Base-by-base conservation (phyloP, 2,113 vertebrate genomes). In the Anser cygnoides region DNA sequence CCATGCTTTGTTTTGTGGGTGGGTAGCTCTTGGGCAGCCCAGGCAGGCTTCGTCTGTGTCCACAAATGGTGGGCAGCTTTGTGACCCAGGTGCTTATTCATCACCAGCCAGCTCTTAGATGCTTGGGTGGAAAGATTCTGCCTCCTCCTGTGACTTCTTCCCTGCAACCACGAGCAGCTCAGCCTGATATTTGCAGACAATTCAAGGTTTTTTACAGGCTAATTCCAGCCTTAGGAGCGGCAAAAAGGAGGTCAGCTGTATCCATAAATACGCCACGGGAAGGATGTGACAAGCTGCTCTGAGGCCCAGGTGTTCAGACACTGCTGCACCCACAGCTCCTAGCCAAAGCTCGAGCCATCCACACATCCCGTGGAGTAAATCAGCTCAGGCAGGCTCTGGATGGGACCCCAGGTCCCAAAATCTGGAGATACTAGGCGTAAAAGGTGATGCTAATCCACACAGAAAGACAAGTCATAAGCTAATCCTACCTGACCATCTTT, bases 11-110 rank as follows among this genome's bases (percentile, higher is more conserved):
- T 6, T 78, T 44, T 58, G 46, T 29, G 72, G 59, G 21, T 77
- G n/a, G 3, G 3, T 29, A 18, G 16, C 33, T 74, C 72, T 68
- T 13, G 16, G 20, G 26, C 12, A 52, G 11, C 61, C 28, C 35
- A 16, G 78, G 23, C 35, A 50, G 66, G 22, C 10, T 55, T 82
- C n/a, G 28, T 22, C 71, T 54, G 35, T 15, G 26, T 67, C 33
- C 82, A 46, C 15, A 63, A 77, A 35, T 18, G 41, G 25, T 52
- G 55, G 49, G 41, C 0, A 2, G 31, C 35, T 82, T 63, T 68
- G 17, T n/a, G 41, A n/a, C 0, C 0, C 17, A n/a, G 25, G 29
- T 22, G 29, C 72, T 74, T 37, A 5, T 4, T 13, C 2, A 1
- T 58, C 6, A 1, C n/a, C 35, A 50, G n/a, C 57, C 26, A 59